Base-by-base conservation (phyloP, 2,113 vertebrate species). In the Sinocyclocheilus rhinocerous region DNA sequence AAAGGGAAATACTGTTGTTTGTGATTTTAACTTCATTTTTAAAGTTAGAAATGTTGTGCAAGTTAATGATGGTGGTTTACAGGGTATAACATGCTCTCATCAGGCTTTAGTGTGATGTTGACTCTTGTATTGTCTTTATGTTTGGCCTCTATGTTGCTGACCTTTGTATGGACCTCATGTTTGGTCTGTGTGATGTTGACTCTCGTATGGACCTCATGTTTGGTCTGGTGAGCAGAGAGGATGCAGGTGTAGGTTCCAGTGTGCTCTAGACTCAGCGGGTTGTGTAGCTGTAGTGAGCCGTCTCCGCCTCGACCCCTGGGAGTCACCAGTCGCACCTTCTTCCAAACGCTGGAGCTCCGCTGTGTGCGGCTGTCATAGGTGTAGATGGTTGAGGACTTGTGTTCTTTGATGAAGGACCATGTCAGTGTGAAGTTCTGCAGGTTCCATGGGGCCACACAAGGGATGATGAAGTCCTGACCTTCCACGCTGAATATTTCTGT, bases 231-330 rank as follows among this genome's bases (percentile, higher is more conserved):
- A 2, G 80, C 6, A 2, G 91, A 90, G 87, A 93, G 91, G 57
- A 79, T 88, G 61, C 95, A 95, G 45, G 85, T 92, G 90, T 94
- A 96, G 36, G 75, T 89, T 29, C 95, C 95, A 2, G 86, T 72
- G 91, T 95, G 92, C 20, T 85, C 84, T 50, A 39, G 18, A 12
- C 77, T 87, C 59, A 81, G 57, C 2, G 91, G 92, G 78, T 90
- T 88, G 90, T 91, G 88, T 24, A 96, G 91, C 2, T 89, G 67
- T 80, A 96, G 88, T 0, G 95, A 94, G 2, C 92, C 94, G n/a
- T 95, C 93, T 1, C 94, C 94, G 4, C 90, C 89, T 59, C 69
- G 77, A 2, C 91, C 88, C 18, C 55, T 52, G 83, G 78, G 89
- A 18, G 42, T 16, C 57, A 94, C 90, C 76, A 95, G 79, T 83